Evolutionary conservation across 2,888 invertebrate species (phyloP), one percentile per base, ranked within the genome.

Genomic region (Standfussiana lucernea): DNA sequence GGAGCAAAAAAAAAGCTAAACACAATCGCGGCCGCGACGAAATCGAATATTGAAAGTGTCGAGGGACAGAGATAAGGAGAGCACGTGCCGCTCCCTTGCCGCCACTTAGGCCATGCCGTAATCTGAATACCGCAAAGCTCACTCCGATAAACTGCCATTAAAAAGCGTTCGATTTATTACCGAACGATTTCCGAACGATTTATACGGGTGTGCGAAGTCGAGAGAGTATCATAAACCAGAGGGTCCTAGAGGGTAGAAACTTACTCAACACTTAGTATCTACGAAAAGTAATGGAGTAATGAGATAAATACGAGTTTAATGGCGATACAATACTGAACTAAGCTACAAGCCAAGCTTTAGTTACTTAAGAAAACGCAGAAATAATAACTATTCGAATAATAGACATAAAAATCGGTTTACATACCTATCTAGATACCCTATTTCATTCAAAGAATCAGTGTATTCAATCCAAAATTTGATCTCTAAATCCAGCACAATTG

Each of bases 81-180:
- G 93, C 96, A 95, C 96, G 96, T 95, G 96, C 93, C 95, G 92
- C 94, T 93, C 94, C 95, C 95, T 91, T 89, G 93, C 94, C 93
- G 92, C 95, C 96, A 96, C 96, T 96, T 95, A 96, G 94, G 89
- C 93, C 92, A 91, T 90, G 89, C 92, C 91, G 95, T 95, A 96
- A 96, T 96, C 96, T 95, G 96, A 96, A 96, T 95, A 95, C 96
- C 95, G 94, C 95, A 95, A 95, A 95, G 96, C 96, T 95, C 94
- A 96, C 94, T 93, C 87, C 94, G 96, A 96, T 96, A 96, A 96
- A 96, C 95, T 93, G 94, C 96, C 96, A 96, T 96, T 96, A 96
- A 96, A 96, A 96, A 95, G 95, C 95, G 92, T 96, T 96, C 96
- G 96, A 96, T 96, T 96, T 96, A 96, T 96, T 96, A 95, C 95